phyloP scores from a whole-genome alignment of 2,888 invertebrate genomes.

The Drosophila atroscutellata region DNA sequence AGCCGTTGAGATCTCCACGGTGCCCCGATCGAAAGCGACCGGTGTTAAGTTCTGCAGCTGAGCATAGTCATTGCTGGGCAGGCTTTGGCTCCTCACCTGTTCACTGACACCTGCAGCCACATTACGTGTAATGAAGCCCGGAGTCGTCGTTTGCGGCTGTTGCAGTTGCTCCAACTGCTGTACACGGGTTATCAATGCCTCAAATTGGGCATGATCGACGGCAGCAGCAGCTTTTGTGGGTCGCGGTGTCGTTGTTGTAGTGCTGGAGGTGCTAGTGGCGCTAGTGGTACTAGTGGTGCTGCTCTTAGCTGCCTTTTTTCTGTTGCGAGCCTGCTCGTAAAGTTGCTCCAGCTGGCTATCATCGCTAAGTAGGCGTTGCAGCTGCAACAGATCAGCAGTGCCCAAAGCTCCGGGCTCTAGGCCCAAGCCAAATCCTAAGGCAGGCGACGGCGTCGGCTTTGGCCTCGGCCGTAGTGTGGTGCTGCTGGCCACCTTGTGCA shows the following conservation, averaged over 20 bases:
- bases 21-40: conserved; percentile 6
- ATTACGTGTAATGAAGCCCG: conserved; percentile 78
- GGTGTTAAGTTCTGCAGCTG: conserved; percentile 74
- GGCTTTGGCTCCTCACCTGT: conserved; percentile 5
- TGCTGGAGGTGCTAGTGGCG: conserved; percentile 35
- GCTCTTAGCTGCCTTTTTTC: conserved; percentile 45
- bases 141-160: conserved; percentile 57
- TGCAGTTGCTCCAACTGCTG: conserved; percentile 81
- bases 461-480: conserved; percentile 17
- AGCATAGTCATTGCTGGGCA: conserved; percentile 79
- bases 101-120: conserved; percentile 48
- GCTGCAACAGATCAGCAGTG: conserved; percentile 85
- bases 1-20: conserved; percentile 79
- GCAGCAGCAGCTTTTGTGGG: conserved; percentile 62
- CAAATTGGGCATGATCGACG: conserved; percentile 85
- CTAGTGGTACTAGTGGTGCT: conserved; percentile 40
- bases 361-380: conserved; percentile 85
- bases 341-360: conserved; percentile 83
- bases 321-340: conserved; percentile 80
- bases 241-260: conserved; percentile 49
- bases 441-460: neutral
- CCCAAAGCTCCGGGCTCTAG: conserved; percentile 23
- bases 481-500: conserved; percentile 24
- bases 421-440: conserved; percentile 20
- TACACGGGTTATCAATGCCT: conserved; percentile 85